Percentiles rank a stretch among this genome's conserved stretches.
Evolutionary conservation across 2,113 vertebrate species (phyloP).

Genomic region (Jaculus jaculus): DNA sequence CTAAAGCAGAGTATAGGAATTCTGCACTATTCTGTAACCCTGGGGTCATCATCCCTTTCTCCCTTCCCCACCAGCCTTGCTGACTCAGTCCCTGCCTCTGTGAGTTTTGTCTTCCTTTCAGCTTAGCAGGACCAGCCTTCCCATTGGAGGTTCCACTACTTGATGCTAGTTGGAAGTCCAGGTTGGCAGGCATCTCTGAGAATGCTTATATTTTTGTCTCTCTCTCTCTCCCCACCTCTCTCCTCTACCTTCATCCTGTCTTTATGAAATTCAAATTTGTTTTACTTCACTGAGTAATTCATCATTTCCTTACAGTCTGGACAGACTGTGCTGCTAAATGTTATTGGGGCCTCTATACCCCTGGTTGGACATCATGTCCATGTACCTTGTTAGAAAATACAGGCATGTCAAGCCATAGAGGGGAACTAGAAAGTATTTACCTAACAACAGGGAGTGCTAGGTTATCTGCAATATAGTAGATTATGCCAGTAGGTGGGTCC

Average conservation of each 20-base stretch:
- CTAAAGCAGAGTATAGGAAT: background rate
- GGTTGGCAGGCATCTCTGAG: background rate
- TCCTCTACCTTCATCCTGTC: background rate
- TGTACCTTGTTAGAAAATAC: background rate
- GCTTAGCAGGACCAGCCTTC: background rate
- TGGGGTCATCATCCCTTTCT: background rate
- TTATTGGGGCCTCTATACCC: background rate
- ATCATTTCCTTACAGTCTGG: background rate
- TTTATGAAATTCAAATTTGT: constrained; percentile 17
- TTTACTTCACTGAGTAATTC: constrained; percentile 36
- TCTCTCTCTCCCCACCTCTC: background rate
- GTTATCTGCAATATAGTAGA: accelerated
- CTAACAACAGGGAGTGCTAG: background rate
- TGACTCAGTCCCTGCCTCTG: background rate
- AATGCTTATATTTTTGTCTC: background rate
- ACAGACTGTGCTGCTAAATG: too few species aligned
- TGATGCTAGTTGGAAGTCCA: background rate
- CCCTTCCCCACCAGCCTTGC: background rate
- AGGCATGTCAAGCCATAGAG: background rate
- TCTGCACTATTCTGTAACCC: background rate
- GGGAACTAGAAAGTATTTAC: background rate
- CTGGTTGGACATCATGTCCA: accelerated
- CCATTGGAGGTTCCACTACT: background rate
- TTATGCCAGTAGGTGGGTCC: background rate
- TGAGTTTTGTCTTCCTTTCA: background rate